Base-by-base conservation (phyloP, 2,888 invertebrate genomes). In the Sminthurinus aureus region DNA sequence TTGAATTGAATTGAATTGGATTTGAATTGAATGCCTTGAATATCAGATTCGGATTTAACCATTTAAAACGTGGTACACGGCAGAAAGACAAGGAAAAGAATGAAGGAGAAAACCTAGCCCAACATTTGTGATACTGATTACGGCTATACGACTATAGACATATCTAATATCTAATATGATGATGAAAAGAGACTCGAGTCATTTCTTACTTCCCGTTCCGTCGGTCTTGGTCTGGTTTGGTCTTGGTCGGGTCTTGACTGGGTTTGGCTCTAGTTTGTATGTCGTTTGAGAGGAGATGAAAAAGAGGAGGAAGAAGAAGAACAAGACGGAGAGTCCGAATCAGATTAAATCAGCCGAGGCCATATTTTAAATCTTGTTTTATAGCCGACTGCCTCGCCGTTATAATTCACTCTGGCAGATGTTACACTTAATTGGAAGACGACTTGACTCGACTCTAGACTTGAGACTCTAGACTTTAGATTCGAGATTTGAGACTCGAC, bases 301-400 rank as follows among this genome's bases (percentile, higher is more conserved):
- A 38, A 38, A 38, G 38, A 38, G 38, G 38, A 38, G 6, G 38
- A 38, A 38, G 38, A 38, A 38, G 38, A 38, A 38, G 38, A 38
- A 4, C 3, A 6, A 38, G 38, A 38, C 1, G 38, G 38, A 38
- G 38, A 38, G 79, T 80, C 75, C 76, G 76, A 82, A 76, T 82
- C 76, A 83, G 81, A 83, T 83, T 79, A 83, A 81, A 83, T 83
- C 83, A 81, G 81, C 75, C 75, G 51, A 83, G 76, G 80, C 74
- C 83, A 83, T 83, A 83, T 79, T 83, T 83, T 83, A 83, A 83
- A 74, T 81, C 83, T 83, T 83, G 83, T 83, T 83, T 83, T 83
- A 83, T 83, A 80, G 79, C 80, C 38, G 38, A 38, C 38, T 38
- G 38, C 38, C 38, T 38, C 38, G 38, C 38, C 81, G 80, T 79